phyloP scores from a whole-genome alignment of 1,140 invertebrate species.

The Venustaconcha ellipsiformis region DNA sequence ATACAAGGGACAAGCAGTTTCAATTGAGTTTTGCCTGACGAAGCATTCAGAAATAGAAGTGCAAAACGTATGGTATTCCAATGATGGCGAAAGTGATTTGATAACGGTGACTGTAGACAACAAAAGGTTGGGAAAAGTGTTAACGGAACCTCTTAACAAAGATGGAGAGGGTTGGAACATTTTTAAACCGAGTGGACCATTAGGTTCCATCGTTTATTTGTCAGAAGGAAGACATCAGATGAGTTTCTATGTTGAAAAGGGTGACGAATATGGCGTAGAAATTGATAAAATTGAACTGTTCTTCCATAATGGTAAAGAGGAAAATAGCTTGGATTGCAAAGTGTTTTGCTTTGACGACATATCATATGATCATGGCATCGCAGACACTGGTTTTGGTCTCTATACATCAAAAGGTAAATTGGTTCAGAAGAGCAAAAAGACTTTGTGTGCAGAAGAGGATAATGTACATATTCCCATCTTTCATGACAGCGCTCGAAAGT shows the following conservation, averaged over 20 bases:
- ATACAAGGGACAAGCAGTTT: constrained; percentile 1
- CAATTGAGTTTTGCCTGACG: constrained; percentile 21
- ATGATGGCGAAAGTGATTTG: constrained; percentile 15
- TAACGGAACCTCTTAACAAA: constrained; percentile 4
- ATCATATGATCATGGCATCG: background rate
- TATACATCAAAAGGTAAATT: background rate
- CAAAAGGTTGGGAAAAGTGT: background rate
- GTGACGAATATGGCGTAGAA: constrained; percentile 25
- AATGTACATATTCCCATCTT: constrained; percentile 28
- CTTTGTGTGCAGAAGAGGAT: constrained; percentile 26
- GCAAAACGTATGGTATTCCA: constrained; percentile 11
- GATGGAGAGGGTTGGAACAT: constrained; percentile 14
- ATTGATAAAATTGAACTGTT: constrained; percentile 14
- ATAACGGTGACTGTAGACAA: constrained; percentile 13
- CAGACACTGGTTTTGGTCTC: background rate
- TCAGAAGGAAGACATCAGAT: constrained; percentile 9
- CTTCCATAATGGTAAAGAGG: background rate
- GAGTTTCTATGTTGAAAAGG: background rate
- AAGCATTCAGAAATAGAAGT: background rate
- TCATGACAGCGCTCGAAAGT: constrained; percentile 6
- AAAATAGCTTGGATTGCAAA: constrained; percentile 3
- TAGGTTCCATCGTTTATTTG: background rate
- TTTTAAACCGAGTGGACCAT: background rate
- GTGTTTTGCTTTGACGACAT: constrained; percentile 24
- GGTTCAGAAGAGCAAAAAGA: constrained; percentile 16